A percentile compares a stretch with the other conserved stretches of the same genome.
phyloP scores from a whole-genome alignment of 2,888 invertebrate genomes.

The Sphaerophoria rueppellii region DNA sequence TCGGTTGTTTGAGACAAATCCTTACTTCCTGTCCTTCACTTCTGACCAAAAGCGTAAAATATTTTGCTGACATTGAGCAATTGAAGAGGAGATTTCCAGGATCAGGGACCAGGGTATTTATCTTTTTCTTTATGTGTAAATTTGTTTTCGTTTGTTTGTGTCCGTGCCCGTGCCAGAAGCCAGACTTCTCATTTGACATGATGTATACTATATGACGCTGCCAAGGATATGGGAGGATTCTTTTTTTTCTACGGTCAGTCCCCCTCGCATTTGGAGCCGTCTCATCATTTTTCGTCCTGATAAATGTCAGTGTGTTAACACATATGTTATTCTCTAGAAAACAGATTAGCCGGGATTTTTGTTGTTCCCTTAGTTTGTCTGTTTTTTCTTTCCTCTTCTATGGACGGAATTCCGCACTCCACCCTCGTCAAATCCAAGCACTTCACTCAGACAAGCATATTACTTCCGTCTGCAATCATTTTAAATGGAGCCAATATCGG shows the following conservation, averaged over 20 bases:
- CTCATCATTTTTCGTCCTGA: constrained; percentile 39
- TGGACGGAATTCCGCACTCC: constrained; percentile 39
- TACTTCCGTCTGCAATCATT: constrained; percentile 70
- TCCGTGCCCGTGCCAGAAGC: constrained; percentile 29
- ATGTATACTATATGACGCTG: constrained; percentile 66
- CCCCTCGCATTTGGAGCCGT: background rate
- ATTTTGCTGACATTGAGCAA: constrained; percentile 73
- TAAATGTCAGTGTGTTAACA: constrained; percentile 73
- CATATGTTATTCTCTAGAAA: constrained; percentile 68
- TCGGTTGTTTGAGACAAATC: constrained; percentile 39
- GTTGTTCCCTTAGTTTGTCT: constrained; percentile 10
- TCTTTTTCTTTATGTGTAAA: constrained; percentile 57
- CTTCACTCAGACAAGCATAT: constrained; percentile 57
- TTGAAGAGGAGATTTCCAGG: constrained; percentile 70
- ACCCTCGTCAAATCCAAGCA: constrained; percentile 68
- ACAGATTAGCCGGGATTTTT: constrained; percentile 62
- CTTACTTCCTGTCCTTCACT: constrained; percentile 41
- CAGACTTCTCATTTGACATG: constrained; percentile 61
- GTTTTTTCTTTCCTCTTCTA: background rate
- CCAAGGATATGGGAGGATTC: constrained; percentile 63
- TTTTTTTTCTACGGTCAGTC: constrained; percentile 19
- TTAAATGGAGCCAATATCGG: constrained; percentile 66
- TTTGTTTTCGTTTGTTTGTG: constrained; percentile 29
- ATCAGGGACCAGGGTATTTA: constrained; percentile 67
- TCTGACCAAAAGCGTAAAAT: constrained; percentile 71